phyloP scores from a whole-genome alignment of 2,113 vertebrate species.

The Corythaeola cristata region DNA sequence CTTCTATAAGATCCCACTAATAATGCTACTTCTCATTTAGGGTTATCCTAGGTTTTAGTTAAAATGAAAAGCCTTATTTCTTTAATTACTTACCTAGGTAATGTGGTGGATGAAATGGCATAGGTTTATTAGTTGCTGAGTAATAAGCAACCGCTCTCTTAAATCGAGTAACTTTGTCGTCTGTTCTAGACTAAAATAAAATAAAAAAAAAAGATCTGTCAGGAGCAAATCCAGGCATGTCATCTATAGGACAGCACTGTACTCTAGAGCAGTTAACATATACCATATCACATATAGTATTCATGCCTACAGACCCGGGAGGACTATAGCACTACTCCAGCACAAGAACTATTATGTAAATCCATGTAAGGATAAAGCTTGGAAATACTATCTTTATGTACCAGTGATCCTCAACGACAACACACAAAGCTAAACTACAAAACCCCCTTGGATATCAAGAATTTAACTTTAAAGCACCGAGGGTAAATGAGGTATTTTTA shows the following conservation, averaged over 20 bases:
- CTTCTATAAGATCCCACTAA: background rate
- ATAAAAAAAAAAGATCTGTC: background rate
- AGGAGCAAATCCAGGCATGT: slow-evolving; percentile 14
- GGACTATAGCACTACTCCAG: background rate
- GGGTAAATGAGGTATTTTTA: background rate
- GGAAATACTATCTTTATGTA: background rate
- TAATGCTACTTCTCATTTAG: background rate
- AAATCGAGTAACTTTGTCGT: slow-evolving; percentile 93
- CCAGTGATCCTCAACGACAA: background rate
- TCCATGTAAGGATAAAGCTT: background rate
- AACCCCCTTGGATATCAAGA: background rate
- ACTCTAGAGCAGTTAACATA: background rate
- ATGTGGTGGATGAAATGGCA: slow-evolving; percentile 82
- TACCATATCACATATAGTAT: background rate
- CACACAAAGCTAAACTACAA: background rate
- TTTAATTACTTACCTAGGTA: slow-evolving; percentile 80
- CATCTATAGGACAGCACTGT: background rate
- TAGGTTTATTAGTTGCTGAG: slow-evolving; percentile 86
- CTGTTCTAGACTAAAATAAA: slow-evolving; percentile 88
- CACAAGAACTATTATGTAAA: background rate
- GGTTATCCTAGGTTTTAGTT: background rate
- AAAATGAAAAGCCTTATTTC: background rate
- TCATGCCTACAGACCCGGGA: background rate
- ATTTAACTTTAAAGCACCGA: background rate
- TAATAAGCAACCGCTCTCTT: slow-evolving; percentile 96